These are phyloP conservation scores for Anoplolepis gracilipes DNA, from an alignment of 1,140 invertebrate species.

Conservation along the genomic window DNA sequence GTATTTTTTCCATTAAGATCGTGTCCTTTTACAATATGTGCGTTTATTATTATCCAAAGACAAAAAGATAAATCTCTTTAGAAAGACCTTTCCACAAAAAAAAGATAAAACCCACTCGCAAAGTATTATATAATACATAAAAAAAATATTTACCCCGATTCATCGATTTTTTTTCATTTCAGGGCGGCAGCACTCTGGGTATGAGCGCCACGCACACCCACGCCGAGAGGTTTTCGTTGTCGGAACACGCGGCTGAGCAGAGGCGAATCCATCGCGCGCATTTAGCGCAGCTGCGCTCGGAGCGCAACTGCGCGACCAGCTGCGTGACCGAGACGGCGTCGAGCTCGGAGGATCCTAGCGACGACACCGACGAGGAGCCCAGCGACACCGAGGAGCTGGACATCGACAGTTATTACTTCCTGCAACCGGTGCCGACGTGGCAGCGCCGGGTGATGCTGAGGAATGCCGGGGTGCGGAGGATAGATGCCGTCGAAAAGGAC, in stretches of 20 bases:
- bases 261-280: constrained; percentile 93
- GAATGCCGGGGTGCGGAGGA: constrained; percentile 96
- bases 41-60: constrained; percentile 5
- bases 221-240: constrained; percentile 91
- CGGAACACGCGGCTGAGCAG: constrained; percentile 95
- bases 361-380: constrained; percentile 93
- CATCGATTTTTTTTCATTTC: constrained; percentile 74
- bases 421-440: constrained; percentile 96
- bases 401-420: constrained; percentile 96
- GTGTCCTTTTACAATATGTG: not conserved
- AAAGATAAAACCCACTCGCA: too few species aligned
- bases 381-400: constrained; percentile 95
- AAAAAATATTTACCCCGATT: not conserved
- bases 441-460: constrained; percentile 95
- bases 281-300: constrained; percentile 91
- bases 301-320: constrained; percentile 84
- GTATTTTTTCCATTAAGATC: not conserved
- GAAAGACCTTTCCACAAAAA: too few species aligned
- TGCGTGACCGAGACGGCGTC: constrained; percentile 82
- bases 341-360: constrained; percentile 88
- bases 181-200: constrained; percentile 97
- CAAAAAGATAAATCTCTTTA: too few species aligned
- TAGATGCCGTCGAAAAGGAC: constrained; percentile 97
- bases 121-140: too few species aligned
- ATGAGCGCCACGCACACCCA: constrained; percentile 96